These are phyloP conservation scores for Plotosus lineatus DNA, from an alignment of 2,113 vertebrate species.

Conservation along the genomic window DNA sequence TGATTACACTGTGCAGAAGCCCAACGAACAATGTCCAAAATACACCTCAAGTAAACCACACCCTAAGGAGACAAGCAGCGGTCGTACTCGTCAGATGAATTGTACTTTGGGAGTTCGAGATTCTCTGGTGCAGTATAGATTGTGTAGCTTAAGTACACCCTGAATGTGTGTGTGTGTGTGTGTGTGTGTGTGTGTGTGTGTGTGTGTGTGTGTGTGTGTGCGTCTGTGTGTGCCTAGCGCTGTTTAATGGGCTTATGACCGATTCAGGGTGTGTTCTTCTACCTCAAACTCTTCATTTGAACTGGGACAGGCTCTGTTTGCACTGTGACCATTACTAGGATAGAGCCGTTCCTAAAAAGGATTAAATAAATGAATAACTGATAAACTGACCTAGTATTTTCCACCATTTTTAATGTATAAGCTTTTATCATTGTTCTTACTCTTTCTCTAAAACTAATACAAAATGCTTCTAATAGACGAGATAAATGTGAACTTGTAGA, in stretches of 20 bases:
- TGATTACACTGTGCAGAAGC: too few species aligned
- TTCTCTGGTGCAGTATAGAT: too few species aligned
- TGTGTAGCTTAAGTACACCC: too few species aligned
- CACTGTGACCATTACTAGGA: not conserved
- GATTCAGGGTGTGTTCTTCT: not conserved
- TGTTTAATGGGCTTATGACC: not conserved
- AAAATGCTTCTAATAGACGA: conserved; percentile 69
- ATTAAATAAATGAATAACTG: not conserved
- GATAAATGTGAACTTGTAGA: conserved; percentile 38
- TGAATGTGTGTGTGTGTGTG: too few species aligned
- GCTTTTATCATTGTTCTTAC: conserved; percentile 59
- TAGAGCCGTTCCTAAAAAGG: not conserved
- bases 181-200: too few species aligned
- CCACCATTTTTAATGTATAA: not conserved
- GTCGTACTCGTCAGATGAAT: too few species aligned
- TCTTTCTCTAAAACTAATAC: conserved; percentile 74
- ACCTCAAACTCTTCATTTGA: not conserved
- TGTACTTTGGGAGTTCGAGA: too few species aligned
- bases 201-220: not conserved
- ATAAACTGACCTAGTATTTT: not conserved
- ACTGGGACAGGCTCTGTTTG: not conserved
- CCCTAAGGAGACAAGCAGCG: too few species aligned
- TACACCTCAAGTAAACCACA: too few species aligned
- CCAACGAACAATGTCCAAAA: too few species aligned
- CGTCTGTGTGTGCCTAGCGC: not conserved